Conservation (phyloP, 2,888 invertebrate species). For the Harpagoxenus sublaevis region DNA sequence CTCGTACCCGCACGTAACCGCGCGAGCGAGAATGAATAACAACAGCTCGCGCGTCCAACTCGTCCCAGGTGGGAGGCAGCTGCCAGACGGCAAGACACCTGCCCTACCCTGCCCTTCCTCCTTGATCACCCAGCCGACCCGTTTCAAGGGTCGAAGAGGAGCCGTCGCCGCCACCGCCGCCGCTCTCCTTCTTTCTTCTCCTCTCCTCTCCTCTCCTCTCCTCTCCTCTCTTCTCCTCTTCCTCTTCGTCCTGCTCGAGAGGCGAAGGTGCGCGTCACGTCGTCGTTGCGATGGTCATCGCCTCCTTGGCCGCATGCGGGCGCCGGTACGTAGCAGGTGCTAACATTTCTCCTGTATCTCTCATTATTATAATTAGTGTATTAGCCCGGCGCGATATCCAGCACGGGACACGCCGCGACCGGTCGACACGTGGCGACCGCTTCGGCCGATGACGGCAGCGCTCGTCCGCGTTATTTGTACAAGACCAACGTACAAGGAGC, state of each 20-base stretch:
- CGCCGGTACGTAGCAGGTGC: slow-evolving; percentile 75
- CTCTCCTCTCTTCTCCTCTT: slow-evolving; percentile 8
- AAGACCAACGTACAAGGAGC: background rate
- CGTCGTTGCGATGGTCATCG: slow-evolving; percentile 43
- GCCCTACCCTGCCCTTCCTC: slow-evolving; percentile 79
- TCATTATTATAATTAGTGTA: slow-evolving; percentile 70
- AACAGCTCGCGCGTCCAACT: slow-evolving; percentile 51
- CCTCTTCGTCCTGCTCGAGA: slow-evolving; percentile 1
- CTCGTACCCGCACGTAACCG: slow-evolving; percentile 21
- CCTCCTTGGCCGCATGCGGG: slow-evolving; percentile 69
- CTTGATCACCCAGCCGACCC: slow-evolving; percentile 69
- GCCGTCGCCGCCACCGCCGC: slow-evolving; percentile 48
- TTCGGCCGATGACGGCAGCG: background rate
- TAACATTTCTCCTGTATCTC: slow-evolving; percentile 68
- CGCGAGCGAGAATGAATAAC: slow-evolving; percentile 67
- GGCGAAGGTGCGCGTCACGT: slow-evolving; percentile 2
- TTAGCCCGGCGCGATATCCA: slow-evolving; percentile 9
- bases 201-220: slow-evolving; percentile 41
- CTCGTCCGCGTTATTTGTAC: background rate
- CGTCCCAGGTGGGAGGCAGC: slow-evolving; percentile 86
- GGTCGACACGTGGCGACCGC: slow-evolving; percentile 48
- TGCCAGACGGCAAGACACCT: slow-evolving; percentile 85
- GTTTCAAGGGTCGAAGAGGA: slow-evolving; percentile 71
- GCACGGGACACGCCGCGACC: slow-evolving; percentile 43
- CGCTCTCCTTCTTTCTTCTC: slow-evolving; percentile 27